Conservation (phyloP, 1,140 invertebrate species). For the Drosophila truncata region DNA sequence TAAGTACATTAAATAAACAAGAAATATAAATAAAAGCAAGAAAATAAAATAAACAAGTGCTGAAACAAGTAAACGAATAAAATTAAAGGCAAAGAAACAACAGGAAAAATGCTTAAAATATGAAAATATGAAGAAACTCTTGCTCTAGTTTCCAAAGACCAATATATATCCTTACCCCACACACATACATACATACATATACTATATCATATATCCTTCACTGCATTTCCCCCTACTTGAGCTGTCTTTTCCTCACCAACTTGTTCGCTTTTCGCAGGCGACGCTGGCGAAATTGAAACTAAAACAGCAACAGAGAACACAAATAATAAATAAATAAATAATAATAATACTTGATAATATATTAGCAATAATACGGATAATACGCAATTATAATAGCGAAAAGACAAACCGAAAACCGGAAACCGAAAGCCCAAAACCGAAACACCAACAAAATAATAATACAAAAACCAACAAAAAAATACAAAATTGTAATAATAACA, state of each 20-base stretch:
- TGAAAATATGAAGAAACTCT: neutral
- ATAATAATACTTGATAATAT: constrained; percentile 14
- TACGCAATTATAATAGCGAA: constrained; percentile 25
- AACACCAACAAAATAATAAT: constrained; percentile 30
- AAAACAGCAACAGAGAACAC: constrained; percentile 42
- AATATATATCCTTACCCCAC: neutral
- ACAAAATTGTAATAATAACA: neutral
- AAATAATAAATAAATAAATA: constrained; percentile 36
- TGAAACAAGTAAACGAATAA: neutral
- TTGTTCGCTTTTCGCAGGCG: constrained; percentile 44
- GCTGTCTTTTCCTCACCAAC: constrained; percentile 5
- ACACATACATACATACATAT: too few species aligned
- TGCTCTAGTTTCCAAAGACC: constrained; percentile 4
- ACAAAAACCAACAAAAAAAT: neutral
- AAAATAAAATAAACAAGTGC: neutral
- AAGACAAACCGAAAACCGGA: constrained; percentile 11
- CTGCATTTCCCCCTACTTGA: neutral
- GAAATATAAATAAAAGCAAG: neutral
- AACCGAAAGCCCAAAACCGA: neutral
- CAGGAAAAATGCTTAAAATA: neutral
- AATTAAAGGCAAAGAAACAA: neutral
- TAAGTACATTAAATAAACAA: constrained; percentile 3
- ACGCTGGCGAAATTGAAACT: constrained; percentile 55
- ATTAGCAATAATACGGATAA: constrained; percentile 36
- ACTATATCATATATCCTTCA: neutral